Base-by-base conservation (phyloP, 2,797 vertebrate genomes). In the Spinus pinus region DNA sequence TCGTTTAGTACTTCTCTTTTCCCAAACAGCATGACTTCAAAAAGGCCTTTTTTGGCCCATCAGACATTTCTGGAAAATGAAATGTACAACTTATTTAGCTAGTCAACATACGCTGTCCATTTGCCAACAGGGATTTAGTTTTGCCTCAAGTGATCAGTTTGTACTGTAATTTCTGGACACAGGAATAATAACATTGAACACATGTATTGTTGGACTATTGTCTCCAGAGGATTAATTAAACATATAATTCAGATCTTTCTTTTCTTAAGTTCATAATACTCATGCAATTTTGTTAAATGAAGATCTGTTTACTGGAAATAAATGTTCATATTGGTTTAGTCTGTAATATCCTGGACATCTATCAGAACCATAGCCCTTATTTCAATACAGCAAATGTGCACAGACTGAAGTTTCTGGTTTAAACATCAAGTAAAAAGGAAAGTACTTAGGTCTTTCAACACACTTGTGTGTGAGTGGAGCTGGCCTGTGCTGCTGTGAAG, bases 101-200 rank as follows among this genome's bases (percentile, higher is more conserved):
- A 42, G 67, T 84, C 60, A 80, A 56, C 6, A 12, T 49, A 60
- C 28, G 14, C 54, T 82, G 64, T 78, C 72, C 14, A 33, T 60
- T 93, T 87, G 69, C 81, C 94, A 93, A 33, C 12, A 64, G 27
- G 56, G 79, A 67, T 95, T 93, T 89, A 85, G 30, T 78, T 85
- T 91, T 80, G 31, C 58, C 57, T 87, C 15, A 51, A 66, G 44
- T 35, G 69, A 81, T 89, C 39, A 62, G 51, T 67, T 82, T 41
- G 8, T 80, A 73, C 33, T 42, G 46, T 58, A 62, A 70, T 73
- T 95, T 95, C 67, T 85, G 46, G 81, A 80, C 44, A 53, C 6
- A 19, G 44, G 56, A 75, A 87, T 75, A 82, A 62, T 37, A 77
- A 86, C 57, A 82, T 5, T n/a, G 14, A 67, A 93, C 46, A 42